Percentiles rank a stretch among this genome's conserved stretches.
phyloP scores from a whole-genome alignment of 2,113 vertebrate genomes.

The Hemichromis elongatus region DNA sequence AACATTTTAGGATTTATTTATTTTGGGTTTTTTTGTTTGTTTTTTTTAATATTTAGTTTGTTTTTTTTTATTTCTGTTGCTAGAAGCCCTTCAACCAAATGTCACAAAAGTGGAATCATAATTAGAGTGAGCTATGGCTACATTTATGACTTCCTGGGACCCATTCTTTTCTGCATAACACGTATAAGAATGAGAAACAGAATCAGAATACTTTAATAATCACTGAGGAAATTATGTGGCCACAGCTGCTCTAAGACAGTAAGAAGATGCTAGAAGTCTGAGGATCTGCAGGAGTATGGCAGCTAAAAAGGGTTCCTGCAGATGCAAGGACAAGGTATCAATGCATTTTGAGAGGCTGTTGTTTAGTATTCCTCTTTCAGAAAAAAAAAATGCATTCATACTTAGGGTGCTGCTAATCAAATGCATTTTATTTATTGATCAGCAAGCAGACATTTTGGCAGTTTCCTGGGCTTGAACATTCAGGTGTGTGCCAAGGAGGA shows the following conservation, averaged over 20 bases:
- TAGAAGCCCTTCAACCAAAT: neutral
- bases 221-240: neutral
- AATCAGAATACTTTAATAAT: neutral
- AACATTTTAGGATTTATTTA: neutral
- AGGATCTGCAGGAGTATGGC: neutral
- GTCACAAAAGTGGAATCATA: neutral
- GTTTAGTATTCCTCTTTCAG: neutral
- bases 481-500: neutral
- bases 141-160: neutral
- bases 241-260: neutral
- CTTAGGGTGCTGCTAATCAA: too few relatives aligned
- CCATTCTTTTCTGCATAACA: neutral
- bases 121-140: neutral
- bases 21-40: accelerated
- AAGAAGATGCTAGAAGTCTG: neutral
- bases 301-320: neutral
- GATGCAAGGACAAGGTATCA: neutral
- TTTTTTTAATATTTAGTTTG: neutral
- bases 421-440: neutral
- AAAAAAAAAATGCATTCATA: neutral
- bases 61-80: neutral
- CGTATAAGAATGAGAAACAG: neutral
- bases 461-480: neutral
- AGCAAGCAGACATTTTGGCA: neutral
- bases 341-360: neutral